phyloP scores from a whole-genome alignment of 1,140 invertebrate genomes.

The Littorina saxatilis region DNA sequence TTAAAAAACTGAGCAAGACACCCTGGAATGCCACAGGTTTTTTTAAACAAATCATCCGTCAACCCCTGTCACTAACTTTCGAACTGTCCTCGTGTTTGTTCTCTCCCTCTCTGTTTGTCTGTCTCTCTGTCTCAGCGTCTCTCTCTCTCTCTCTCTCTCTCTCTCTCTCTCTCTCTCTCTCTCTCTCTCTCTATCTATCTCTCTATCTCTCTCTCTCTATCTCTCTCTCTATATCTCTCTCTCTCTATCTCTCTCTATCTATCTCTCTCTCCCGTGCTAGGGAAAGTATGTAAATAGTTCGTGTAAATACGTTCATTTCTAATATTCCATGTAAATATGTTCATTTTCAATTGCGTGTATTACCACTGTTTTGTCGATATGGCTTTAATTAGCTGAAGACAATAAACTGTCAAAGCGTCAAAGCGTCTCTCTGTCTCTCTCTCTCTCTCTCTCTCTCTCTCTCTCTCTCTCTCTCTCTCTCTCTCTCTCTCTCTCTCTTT shows the following conservation, averaged over 20 bases:
- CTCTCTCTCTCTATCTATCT: too few relatives aligned
- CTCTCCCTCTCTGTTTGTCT: conserved; percentile 8
- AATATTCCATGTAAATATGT: too few relatives aligned
- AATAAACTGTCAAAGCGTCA: too few relatives aligned
- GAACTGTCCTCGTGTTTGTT: neutral
- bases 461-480: neutral
- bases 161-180: neutral
- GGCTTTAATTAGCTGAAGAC: too few relatives aligned
- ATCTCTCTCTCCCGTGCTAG: neutral
- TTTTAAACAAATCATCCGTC: too few relatives aligned
- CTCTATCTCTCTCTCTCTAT: conserved; percentile 10
- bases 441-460: neutral
- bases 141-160: conserved; percentile 3
- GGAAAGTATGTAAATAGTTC: too few relatives aligned
- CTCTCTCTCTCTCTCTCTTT: conserved; percentile 8
- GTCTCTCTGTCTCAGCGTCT: neutral
- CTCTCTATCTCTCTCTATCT: conserved; percentile 14
- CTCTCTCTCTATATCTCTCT: conserved; percentile 26
- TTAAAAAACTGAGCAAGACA: too few relatives aligned
- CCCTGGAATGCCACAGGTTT: too few relatives aligned
- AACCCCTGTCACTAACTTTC: too few relatives aligned
- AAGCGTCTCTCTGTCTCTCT: neutral
- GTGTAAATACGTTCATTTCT: too few relatives aligned
- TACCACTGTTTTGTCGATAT: too few relatives aligned
- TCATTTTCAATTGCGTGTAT: too few relatives aligned